Percentiles rank a stretch among this genome's conserved stretches.
Evolutionary conservation across 1,140 invertebrate genomes (phyloP).

Genomic region (Drosophila repleta): DNA sequence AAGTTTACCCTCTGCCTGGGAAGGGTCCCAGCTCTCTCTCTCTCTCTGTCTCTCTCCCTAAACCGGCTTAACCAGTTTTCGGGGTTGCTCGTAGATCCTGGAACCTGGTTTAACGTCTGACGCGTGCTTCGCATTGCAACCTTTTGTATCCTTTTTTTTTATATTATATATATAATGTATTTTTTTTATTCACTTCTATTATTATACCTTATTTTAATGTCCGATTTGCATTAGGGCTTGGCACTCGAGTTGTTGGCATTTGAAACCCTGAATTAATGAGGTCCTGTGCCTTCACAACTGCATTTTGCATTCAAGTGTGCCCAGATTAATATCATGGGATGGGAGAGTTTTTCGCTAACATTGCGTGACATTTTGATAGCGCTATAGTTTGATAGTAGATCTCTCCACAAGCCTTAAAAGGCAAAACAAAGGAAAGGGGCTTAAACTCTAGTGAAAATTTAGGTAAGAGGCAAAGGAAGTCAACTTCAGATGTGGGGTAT

Average conservation of each 20-base stretch:
- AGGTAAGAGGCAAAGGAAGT: too few relatives aligned
- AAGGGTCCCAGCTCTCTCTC: neutral
- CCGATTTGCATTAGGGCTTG: conserved; percentile 48
- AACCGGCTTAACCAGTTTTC: conserved; percentile 40
- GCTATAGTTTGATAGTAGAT: conserved; percentile 78
- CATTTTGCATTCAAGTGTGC: conserved; percentile 45
- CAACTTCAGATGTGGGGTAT: too few relatives aligned
- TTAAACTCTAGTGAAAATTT: too few relatives aligned
- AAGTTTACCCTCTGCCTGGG: conserved; percentile 7
- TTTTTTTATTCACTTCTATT: neutral
- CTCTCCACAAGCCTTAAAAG: conserved; percentile 53
- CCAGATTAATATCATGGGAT: conserved; percentile 38
- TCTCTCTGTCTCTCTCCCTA: neutral
- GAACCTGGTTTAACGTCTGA: conserved; percentile 47
- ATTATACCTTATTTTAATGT: conserved; percentile 12
- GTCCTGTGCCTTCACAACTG: conserved; percentile 33
- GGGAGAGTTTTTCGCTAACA: conserved; percentile 76
- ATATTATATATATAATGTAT: too few relatives aligned
- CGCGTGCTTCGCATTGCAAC: conserved; percentile 52
- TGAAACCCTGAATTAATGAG: conserved; percentile 58
- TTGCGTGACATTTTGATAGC: conserved; percentile 44
- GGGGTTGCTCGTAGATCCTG: conserved; percentile 45
- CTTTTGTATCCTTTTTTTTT: conserved; percentile 16
- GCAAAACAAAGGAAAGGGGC: too few relatives aligned
- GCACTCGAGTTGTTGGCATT: conserved; percentile 58